phyloP scores from a whole-genome alignment of 2,797 vertebrate species.

The Leuciscus waleckii region DNA sequence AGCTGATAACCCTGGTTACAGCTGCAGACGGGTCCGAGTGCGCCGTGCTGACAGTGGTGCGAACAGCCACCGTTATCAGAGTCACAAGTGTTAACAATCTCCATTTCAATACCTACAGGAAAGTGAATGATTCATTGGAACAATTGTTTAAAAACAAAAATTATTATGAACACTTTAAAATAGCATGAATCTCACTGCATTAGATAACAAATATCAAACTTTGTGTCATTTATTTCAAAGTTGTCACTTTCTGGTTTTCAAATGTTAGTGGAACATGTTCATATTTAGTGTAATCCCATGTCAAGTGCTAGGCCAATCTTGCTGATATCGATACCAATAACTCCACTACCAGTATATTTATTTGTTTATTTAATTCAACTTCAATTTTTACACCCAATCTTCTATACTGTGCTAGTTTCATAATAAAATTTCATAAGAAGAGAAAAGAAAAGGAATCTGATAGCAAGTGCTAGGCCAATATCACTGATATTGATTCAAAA shows the following conservation, averaged over 20 bases:
- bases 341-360: neutral
- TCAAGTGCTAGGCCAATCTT: neutral
- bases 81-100: constrained; percentile 86
- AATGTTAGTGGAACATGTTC: neutral
- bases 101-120: constrained; percentile 86
- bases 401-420: neutral
- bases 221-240: neutral
- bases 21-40: constrained; percentile 76
- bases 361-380: neutral
- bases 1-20: constrained; percentile 81
- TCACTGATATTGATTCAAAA: neutral
- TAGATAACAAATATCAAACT: neutral
- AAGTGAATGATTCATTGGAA: neutral
- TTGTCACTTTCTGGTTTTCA: neutral
- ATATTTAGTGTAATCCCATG: neutral
- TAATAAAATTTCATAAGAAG: no score
- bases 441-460: no score
- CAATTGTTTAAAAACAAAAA: neutral
- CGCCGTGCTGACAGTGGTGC: constrained; percentile 82
- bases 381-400: neutral
- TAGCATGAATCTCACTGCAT: neutral
- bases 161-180: neutral
- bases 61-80: constrained; percentile 81
- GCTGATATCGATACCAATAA: neutral
- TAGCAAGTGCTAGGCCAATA: no score